Conservation (phyloP, 1,140 invertebrate species). For the Drosophila biarmipes region DNA sequence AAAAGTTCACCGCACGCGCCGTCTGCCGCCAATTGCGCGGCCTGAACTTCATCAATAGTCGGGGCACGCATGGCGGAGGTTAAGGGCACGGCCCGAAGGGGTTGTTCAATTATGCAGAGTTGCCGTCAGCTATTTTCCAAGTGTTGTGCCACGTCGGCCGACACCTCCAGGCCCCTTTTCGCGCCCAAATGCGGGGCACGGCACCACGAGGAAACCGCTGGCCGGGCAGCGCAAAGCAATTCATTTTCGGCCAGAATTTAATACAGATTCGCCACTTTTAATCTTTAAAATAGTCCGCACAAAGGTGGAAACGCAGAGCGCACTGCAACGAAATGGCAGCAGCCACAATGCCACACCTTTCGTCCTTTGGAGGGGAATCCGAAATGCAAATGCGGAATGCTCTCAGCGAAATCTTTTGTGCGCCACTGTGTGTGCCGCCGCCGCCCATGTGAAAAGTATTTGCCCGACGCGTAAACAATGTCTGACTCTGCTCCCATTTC, state of each 20-base stretch:
- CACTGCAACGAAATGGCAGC: constrained; percentile 27
- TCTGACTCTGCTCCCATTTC: constrained; percentile 24
- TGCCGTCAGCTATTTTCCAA: constrained; percentile 42
- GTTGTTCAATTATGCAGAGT: constrained; percentile 46
- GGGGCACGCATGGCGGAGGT: constrained; percentile 38
- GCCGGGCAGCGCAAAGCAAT: constrained; percentile 27
- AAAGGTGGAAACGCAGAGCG: neutral
- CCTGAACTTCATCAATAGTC: constrained; percentile 68
- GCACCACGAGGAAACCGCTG: neutral
- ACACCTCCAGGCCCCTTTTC: neutral
- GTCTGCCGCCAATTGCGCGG: constrained; percentile 58
- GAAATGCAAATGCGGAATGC: constrained; percentile 40
- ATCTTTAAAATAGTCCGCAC: constrained; percentile 58
- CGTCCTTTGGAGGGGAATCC: constrained; percentile 11
- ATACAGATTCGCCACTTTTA: constrained; percentile 56
- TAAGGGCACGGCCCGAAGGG: constrained; percentile 11
- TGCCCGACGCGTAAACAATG: constrained; percentile 62
- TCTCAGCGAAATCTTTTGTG: constrained; percentile 29
- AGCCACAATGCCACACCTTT: constrained; percentile 30
- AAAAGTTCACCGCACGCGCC: constrained; percentile 67
- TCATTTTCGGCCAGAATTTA: constrained; percentile 54
- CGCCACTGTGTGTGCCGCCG: constrained; percentile 4
- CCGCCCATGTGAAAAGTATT: constrained; percentile 43
- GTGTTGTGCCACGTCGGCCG: constrained; percentile 7
- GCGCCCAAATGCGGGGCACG: neutral